Percentiles rank a stretch among this genome's conserved stretches.
Evolutionary conservation across 2,888 invertebrate genomes (phyloP).

Genomic region (Autographa pulchrina): DNA sequence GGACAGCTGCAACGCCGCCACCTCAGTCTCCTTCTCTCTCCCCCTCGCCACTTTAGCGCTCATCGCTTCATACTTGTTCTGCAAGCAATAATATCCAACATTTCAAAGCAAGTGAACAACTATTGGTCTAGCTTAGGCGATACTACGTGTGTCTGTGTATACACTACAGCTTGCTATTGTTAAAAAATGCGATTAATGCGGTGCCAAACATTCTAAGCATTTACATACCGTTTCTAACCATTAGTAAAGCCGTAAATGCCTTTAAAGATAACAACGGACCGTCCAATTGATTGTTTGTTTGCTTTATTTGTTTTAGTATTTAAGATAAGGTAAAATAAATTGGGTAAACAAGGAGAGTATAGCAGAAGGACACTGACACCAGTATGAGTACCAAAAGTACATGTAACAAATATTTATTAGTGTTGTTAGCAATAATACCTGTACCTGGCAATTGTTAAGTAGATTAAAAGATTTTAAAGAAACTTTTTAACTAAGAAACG

Average conservation of each 20-base stretch:
- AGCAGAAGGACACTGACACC: conserved; percentile 29
- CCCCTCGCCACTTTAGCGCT: conserved; percentile 77
- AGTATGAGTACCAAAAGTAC: conserved; percentile 49
- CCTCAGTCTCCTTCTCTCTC: conserved; percentile 74
- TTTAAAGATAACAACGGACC: conserved; percentile 67
- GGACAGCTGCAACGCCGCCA: conserved; percentile 88
- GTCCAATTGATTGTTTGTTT: conserved; percentile 74
- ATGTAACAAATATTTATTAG: conserved; percentile 47
- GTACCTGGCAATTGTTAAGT: conserved; percentile 53
- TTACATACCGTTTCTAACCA: conserved; percentile 31
- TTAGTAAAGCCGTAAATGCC: conserved; percentile 56
- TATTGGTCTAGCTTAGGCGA: conserved; percentile 47
- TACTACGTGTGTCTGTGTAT: conserved; percentile 15
- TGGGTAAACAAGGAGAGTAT: conserved; percentile 28
- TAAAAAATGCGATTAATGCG: conserved; percentile 24
- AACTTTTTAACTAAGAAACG: conserved; percentile 33
- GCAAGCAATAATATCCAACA: conserved; percentile 76
- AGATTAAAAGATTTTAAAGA: conserved; percentile 43
- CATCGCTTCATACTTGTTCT: conserved; percentile 75
- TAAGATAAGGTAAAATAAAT: conserved; percentile 42
- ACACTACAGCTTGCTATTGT: conserved; percentile 47
- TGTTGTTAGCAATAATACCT: conserved; percentile 41
- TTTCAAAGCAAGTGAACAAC: conserved; percentile 58
- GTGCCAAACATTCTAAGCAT: conserved; percentile 48
- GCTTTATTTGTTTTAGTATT: conserved; percentile 67